Conservation (phyloP, 2,888 invertebrate species). For the Formica aserva region DNA sequence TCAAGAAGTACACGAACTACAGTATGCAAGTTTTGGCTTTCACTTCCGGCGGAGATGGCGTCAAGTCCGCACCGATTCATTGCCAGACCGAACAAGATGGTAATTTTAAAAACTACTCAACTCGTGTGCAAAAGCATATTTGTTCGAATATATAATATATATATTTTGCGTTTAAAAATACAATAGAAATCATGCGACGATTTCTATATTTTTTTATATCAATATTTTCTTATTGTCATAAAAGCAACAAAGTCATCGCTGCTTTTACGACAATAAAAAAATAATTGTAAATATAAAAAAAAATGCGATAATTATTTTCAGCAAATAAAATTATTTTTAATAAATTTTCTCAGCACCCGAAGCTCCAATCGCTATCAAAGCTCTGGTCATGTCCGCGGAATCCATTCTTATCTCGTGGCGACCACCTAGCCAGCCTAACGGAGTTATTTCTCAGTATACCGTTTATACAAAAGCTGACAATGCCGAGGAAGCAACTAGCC, state of each 20-base stretch:
- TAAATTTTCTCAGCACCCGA: constrained; percentile 91
- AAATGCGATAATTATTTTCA: not conserved
- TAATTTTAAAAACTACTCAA: constrained; percentile 83
- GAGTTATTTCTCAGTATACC: constrained; percentile 96
- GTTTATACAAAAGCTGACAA: constrained; percentile 93
- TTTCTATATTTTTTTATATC: not conserved
- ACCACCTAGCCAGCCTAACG: constrained; percentile 96
- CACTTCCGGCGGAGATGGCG: constrained; percentile 98
- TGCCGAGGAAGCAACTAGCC: constrained; percentile 90
- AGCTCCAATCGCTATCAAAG: constrained; percentile 96
- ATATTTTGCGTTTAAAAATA: not conserved
- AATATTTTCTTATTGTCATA: not conserved
- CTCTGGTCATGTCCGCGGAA: constrained; percentile 95
- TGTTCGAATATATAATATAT: not conserved
- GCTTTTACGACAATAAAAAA: not conserved
- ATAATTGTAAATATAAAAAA: not conserved
- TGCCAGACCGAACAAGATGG: constrained; percentile 98
- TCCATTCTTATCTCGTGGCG: constrained; percentile 98
- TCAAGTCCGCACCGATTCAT: constrained; percentile 94
- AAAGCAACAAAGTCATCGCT: not conserved
- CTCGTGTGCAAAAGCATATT: not conserved
- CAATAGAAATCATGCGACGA: not conserved
- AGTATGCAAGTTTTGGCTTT: constrained; percentile 98
- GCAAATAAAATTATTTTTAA: not conserved
- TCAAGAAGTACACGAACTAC: constrained; percentile 98